Evolutionary conservation across 2,888 invertebrate species (phyloP).

Genomic region (Cataglyphis livida): DNA sequence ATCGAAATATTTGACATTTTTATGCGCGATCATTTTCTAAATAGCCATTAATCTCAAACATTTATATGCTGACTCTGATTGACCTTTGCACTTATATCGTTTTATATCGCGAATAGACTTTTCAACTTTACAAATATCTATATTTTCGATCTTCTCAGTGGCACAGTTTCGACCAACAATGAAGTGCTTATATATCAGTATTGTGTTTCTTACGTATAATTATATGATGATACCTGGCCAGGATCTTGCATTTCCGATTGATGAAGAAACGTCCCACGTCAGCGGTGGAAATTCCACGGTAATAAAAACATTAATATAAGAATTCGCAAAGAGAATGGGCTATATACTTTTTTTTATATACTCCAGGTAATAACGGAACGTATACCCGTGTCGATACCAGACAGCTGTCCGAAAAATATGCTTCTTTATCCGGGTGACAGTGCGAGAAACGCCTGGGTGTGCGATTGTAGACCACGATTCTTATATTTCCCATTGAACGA

Average conservation of each 20-base stretch:
- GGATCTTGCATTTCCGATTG: constrained; percentile 78
- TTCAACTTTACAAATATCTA: constrained; percentile 12
- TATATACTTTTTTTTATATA: background rate
- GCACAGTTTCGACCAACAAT: constrained; percentile 10
- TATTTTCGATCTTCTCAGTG: background rate
- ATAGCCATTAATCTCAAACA: background rate
- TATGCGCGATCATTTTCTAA: background rate
- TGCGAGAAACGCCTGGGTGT: constrained; percentile 89
- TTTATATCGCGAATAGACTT: background rate
- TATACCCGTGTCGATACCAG: constrained; percentile 87
- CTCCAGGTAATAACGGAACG: constrained; percentile 76
- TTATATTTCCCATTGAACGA: constrained; percentile 89
- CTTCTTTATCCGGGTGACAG: constrained; percentile 89
- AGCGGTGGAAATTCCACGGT: constrained; percentile 68
- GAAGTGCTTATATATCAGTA: constrained; percentile 60
- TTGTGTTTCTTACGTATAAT: constrained; percentile 46
- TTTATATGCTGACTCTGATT: background rate
- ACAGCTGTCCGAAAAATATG: constrained; percentile 89
- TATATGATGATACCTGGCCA: constrained; percentile 64
- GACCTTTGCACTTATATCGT: background rate
- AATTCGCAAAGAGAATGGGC: background rate
- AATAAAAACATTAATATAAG: constrained; percentile 36
- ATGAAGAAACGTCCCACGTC: constrained; percentile 71
- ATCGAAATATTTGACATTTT: background rate
- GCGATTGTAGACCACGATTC: constrained; percentile 86